These are phyloP conservation scores for Blastobasis lacticolella DNA, from an alignment of 2,888 invertebrate genomes.

Conservation along the genomic window DNA sequence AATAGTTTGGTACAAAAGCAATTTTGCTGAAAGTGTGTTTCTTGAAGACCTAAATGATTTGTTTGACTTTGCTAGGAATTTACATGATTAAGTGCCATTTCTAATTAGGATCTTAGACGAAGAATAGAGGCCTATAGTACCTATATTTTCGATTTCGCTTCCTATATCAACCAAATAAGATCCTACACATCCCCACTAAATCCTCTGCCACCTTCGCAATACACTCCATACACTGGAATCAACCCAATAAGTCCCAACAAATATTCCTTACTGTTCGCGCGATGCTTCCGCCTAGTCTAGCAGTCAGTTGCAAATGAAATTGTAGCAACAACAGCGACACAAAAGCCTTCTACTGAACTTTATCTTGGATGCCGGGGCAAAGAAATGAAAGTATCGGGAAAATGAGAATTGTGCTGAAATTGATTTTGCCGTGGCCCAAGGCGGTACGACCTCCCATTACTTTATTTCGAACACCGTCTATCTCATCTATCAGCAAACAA, in stretches of 20 bases:
- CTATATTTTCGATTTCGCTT: too few relatives aligned
- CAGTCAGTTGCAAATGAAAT: background rate
- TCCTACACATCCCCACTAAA: too few relatives aligned
- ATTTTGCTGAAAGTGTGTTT: constrained; percentile 13
- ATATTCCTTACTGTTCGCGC: too few relatives aligned
- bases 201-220: too few relatives aligned
- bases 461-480: constrained; percentile 26
- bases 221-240: too few relatives aligned
- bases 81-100: too few relatives aligned
- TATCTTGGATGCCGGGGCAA: constrained; percentile 25
- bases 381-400: constrained; percentile 36
- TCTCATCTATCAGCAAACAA: constrained; percentile 21
- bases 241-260: too few relatives aligned
- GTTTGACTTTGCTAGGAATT: too few relatives aligned
- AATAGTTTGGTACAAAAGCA: constrained; percentile 11
- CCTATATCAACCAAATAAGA: too few relatives aligned
- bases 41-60: background rate
- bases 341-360: constrained; percentile 20
- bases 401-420: constrained; percentile 47
- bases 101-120: too few relatives aligned
- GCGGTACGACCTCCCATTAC: constrained; percentile 37
- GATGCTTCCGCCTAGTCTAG: too few relatives aligned
- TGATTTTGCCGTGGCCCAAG: constrained; percentile 46
- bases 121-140: too few relatives aligned
- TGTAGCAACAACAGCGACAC: constrained; percentile 2